These are phyloP conservation scores for Herpetotheres cachinnans DNA, from an alignment of 2,113 vertebrate species.

Conservation along the genomic window DNA sequence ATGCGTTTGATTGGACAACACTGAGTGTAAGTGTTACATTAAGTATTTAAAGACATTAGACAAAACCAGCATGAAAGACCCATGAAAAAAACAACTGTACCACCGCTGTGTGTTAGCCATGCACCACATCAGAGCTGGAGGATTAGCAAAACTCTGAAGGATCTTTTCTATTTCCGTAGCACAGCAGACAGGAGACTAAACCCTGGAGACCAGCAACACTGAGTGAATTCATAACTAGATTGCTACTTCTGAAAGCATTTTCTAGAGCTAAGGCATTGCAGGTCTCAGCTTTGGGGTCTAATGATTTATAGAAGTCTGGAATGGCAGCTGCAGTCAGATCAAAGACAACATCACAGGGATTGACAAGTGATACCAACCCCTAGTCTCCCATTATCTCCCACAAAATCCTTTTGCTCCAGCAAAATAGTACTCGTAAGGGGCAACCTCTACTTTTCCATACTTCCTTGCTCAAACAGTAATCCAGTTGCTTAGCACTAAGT, in stretches of 20 bases:
- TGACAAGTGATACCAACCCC: neutral
- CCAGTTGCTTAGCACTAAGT: neutral
- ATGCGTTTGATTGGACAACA: neutral
- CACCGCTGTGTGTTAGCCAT: accelerated
- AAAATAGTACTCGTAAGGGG: neutral
- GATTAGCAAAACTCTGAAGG: neutral
- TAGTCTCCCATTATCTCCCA: neutral
- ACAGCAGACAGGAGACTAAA: neutral
- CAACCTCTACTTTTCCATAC: too few species aligned
- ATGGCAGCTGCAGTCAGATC: neutral
- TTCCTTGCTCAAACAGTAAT: neutral
- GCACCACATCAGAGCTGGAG: neutral
- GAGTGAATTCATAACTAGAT: neutral
- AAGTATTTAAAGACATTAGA: neutral
- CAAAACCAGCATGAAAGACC: neutral
- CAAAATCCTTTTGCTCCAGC: neutral
- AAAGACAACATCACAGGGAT: neutral
- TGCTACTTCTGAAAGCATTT: neutral
- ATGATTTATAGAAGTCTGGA: neutral
- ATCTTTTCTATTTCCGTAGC: neutral
- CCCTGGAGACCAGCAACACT: neutral
- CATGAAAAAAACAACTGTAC: neutral
- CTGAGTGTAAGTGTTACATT: neutral
- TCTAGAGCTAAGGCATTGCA: neutral
- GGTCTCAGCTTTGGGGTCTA: neutral